These are phyloP conservation scores for Cremastobaeus sp. DNA, from an alignment of 2,888 invertebrate genomes.

Conservation along the genomic window DNA sequence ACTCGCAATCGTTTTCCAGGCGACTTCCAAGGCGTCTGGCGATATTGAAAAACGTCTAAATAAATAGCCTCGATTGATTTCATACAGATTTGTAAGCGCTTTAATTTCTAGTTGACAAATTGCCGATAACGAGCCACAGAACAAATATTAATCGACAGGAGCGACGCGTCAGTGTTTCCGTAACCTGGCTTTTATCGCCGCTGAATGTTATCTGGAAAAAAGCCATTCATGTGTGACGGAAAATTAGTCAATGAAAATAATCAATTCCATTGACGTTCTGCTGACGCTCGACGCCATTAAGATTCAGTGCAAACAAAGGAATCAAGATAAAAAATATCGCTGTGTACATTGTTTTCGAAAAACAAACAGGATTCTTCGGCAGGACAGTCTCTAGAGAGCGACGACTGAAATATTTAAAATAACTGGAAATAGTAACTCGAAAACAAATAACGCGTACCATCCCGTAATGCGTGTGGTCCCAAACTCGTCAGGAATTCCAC, in stretches of 20 bases:
- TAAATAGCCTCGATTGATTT: conserved; percentile 17
- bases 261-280: no score
- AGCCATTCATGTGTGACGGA: no score
- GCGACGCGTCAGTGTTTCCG: background rate
- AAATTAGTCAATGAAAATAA: no score
- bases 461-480: conserved; percentile 11
- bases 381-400: background rate
- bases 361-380: background rate
- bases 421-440: background rate
- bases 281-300: no score
- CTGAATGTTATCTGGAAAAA: background rate
- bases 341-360: conserved; percentile 9
- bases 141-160: conserved; percentile 20
- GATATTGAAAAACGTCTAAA: conserved; percentile 9
- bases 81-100: background rate
- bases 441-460: background rate
- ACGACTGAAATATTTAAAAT: conserved; percentile 13
- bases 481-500: background rate
- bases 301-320: no score
- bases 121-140: conserved; percentile 9
- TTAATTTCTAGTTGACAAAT: conserved; percentile 20
- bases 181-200: background rate
- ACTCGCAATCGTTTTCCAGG: conserved; percentile 7
- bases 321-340: background rate
- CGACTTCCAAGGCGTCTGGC: conserved; percentile 9